phyloP scores from a whole-genome alignment of 2,113 vertebrate genomes.

The Epinephelus lanceolatus region DNA sequence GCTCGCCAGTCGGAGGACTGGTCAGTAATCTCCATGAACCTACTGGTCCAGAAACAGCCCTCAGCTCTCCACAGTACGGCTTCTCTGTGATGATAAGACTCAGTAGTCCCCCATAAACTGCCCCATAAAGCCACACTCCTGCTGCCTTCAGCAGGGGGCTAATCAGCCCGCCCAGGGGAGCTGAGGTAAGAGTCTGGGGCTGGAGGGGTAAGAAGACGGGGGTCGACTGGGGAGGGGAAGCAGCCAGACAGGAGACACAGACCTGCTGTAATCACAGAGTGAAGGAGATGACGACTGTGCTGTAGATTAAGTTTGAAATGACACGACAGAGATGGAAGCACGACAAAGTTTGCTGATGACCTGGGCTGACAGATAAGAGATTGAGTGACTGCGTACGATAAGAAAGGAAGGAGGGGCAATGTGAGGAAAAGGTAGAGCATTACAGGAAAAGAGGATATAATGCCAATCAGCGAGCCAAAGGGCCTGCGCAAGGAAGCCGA shows the following conservation, averaged over 20 bases:
- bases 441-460: conserved; percentile 43
- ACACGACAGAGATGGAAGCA: conserved; percentile 16
- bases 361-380: conserved; percentile 42
- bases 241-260: conserved; percentile 70
- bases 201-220: conserved; percentile 31
- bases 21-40: conserved; percentile 45
- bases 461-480: conserved; percentile 41
- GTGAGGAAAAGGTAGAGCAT: conserved; percentile 14
- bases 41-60: conserved; percentile 45
- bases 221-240: conserved; percentile 9
- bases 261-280: conserved; percentile 61
- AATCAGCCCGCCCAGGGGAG: conserved; percentile 56
- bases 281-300: conserved; percentile 48
- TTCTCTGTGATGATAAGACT: conserved; percentile 52
- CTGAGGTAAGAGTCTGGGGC: conserved; percentile 63
- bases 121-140: conserved; percentile 32
- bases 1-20: conserved; percentile 30
- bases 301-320: conserved; percentile 56
- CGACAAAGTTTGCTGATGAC: conserved; percentile 30
- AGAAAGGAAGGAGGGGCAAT: conserved; percentile 2
- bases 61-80: conserved; percentile 28
- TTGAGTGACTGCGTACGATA: conserved; percentile 8
- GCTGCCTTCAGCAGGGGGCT: conserved; percentile 39
- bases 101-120: conserved; percentile 51
- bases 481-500: conserved; percentile 4